Conservation (phyloP, 2,888 invertebrate species). For the Plebejus melissa region DNA sequence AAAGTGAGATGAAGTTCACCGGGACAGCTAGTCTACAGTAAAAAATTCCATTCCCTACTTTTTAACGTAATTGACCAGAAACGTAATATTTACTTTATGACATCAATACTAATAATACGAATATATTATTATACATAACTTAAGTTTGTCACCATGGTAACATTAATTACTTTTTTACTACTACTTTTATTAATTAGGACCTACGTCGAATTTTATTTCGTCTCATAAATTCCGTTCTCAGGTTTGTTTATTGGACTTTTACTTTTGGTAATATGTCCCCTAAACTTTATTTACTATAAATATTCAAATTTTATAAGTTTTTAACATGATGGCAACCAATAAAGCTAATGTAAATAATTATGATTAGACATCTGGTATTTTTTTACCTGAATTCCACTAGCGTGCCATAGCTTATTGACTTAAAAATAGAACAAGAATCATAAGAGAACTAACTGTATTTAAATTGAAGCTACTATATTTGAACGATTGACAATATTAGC, state of each 20-base stretch:
- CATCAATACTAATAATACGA: slow-evolving; percentile 1
- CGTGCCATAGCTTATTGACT: neutral
- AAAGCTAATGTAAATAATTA: slow-evolving; percentile 9
- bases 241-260: slow-evolving; percentile 18
- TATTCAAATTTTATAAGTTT: neutral
- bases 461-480: neutral
- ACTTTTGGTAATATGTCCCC: slow-evolving; percentile 1
- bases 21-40: neutral
- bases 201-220: slow-evolving; percentile 19
- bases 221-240: slow-evolving; percentile 23
- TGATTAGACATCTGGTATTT: neutral
- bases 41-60: neutral
- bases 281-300: neutral
- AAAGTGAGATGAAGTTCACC: too few relatives aligned
- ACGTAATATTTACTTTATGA: neutral
- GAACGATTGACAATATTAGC: neutral
- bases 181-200: slow-evolving; percentile 23
- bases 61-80: neutral
- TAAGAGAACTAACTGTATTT: neutral
- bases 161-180: slow-evolving; percentile 13
- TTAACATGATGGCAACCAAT: neutral
- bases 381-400: neutral
- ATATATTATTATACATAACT: neutral
- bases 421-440: neutral
- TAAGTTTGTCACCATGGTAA: neutral